phyloP scores from a whole-genome alignment of 2,888 invertebrate species.

The Eurytoma californica region DNA sequence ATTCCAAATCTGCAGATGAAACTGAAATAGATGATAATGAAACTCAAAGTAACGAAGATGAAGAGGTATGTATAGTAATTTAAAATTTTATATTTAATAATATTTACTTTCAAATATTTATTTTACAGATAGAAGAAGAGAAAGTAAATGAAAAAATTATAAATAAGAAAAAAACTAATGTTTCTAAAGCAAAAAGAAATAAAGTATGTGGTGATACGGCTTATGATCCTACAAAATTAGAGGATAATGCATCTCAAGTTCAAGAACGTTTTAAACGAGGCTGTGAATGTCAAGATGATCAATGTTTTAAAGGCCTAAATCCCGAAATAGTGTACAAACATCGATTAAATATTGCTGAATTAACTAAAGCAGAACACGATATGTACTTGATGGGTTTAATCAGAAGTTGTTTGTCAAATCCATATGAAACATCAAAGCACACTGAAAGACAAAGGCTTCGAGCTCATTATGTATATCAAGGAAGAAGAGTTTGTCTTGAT shows the following conservation, averaged over 20 bases:
- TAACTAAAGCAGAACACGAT: conserved; percentile 88
- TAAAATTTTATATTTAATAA: not conserved
- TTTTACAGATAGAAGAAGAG: conserved; percentile 25
- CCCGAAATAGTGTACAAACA: conserved; percentile 86
- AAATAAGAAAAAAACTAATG: conserved; percentile 9
- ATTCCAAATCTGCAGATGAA: conserved; percentile 14
- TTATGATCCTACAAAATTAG: conserved; percentile 81
- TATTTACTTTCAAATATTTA: not conserved
- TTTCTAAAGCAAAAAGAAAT: not conserved
- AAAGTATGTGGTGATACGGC: conserved; percentile 73
- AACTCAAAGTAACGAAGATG: not conserved
- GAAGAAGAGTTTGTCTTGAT: conserved; percentile 85
- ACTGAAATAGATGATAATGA: conserved; percentile 17
- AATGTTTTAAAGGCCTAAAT: conserved; percentile 85
- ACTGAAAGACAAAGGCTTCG: conserved; percentile 84
- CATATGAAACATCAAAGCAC: conserved; percentile 82
- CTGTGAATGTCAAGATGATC: conserved; percentile 86
- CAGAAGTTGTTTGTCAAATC: conserved; percentile 86
- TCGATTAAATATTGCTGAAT: conserved; percentile 85
- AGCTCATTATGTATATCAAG: conserved; percentile 87
- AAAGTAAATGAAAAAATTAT: not conserved
- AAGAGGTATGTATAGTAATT: conserved; percentile 3
- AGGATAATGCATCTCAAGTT: conserved; percentile 83
- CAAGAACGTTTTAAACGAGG: conserved; percentile 83
- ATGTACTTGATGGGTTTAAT: conserved; percentile 92